Conservation (phyloP, 2,888 invertebrate species). For the Parnassius orleans region DNA sequence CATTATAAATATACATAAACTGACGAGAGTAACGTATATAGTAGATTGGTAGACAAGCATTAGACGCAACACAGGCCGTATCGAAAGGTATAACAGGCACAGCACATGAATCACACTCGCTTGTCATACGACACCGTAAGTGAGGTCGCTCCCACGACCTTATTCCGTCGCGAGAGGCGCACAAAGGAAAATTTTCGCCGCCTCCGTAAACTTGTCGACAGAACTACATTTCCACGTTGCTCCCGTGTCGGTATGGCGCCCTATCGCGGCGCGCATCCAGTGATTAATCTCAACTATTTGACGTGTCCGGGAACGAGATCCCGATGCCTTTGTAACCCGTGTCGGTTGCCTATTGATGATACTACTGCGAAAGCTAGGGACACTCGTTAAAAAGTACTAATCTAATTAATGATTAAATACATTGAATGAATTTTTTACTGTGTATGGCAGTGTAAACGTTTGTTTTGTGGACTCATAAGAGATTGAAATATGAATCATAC, state of each 20-base stretch:
- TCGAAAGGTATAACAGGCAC: background rate
- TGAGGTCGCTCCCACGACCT: conserved; percentile 6
- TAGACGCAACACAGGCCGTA: too few species aligned
- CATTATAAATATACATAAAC: too few species aligned
- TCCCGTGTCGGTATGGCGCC: conserved; percentile 3
- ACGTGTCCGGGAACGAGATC: conserved; percentile 10
- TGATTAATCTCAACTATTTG: conserved; percentile 10
- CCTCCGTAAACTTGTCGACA: background rate
- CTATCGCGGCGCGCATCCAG: conserved; percentile 5
- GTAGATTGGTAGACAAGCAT: too few species aligned
- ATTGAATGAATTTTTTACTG: background rate
- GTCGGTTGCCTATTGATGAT: background rate
- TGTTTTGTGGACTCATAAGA: background rate
- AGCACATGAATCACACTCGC: background rate
- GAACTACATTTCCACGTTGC: background rate
- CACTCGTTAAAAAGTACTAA: background rate
- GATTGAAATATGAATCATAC: background rate
- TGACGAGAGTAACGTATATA: too few species aligned
- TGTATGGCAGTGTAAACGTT: too few species aligned
- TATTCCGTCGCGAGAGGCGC: background rate
- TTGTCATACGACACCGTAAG: background rate
- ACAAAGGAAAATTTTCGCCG: conserved; percentile 3
- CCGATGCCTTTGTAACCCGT: conserved; percentile 6
- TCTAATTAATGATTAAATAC: background rate
- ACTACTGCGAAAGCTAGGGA: background rate